These are phyloP conservation scores for Chelonus insularis DNA, from an alignment of 1,140 invertebrate species.

Conservation along the genomic window DNA sequence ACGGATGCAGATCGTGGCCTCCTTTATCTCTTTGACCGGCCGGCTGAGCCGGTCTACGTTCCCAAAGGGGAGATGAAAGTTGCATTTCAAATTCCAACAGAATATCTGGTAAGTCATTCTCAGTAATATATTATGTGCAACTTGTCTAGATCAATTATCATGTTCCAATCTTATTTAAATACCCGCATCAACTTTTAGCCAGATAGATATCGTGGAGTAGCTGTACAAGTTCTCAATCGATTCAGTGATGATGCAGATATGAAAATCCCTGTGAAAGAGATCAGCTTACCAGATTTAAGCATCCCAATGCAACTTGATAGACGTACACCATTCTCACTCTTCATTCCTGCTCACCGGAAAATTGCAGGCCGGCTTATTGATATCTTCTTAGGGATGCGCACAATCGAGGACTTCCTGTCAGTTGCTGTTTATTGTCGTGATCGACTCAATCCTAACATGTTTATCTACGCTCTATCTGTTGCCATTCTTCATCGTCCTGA, in stretches of 20 bases:
- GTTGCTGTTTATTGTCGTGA: conserved; percentile 72
- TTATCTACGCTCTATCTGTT: conserved; percentile 77
- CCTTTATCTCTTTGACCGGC: conserved; percentile 73
- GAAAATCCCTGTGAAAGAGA: conserved; percentile 67
- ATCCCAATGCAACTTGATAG: conserved; percentile 68
- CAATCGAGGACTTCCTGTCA: conserved; percentile 71
- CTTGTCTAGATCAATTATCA: too few species aligned
- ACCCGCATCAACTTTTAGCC: conserved; percentile 48
- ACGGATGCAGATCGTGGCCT: conserved; percentile 38
- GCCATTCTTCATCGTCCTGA: conserved; percentile 75
- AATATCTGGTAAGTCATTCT: conserved; percentile 61
- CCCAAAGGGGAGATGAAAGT: conserved; percentile 66
- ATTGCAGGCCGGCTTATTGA: conserved; percentile 72
- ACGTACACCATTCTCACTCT: conserved; percentile 74
- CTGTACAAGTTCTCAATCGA: conserved; percentile 58
- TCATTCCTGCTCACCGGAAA: conserved; percentile 71
- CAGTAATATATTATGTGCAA: too few species aligned
- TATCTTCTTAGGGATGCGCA: conserved; percentile 74
- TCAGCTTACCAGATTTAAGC: conserved; percentile 70
- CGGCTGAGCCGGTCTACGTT: conserved; percentile 72
- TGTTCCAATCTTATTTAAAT: not conserved
- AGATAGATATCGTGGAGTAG: conserved; percentile 66
- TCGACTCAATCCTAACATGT: conserved; percentile 75
- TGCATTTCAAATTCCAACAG: conserved; percentile 66
- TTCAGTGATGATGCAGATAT: conserved; percentile 63